Conservation (phyloP, 2,113 vertebrate species). For the Calyptomena viridis region DNA sequence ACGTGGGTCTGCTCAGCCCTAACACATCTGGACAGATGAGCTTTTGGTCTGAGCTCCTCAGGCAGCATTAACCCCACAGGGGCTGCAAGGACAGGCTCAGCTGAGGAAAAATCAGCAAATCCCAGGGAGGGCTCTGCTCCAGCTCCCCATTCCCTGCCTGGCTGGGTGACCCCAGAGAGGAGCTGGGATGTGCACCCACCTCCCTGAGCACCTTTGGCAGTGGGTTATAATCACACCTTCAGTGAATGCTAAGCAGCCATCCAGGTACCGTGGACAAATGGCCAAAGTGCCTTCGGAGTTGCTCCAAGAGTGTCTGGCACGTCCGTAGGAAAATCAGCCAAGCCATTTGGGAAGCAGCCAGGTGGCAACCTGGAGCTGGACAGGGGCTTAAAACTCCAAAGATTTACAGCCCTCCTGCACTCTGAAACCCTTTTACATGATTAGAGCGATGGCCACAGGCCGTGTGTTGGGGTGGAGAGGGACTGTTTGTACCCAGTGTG, state of each 20-base stretch:
- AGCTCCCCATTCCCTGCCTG: accelerated
- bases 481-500: not conserved
- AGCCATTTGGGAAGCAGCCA: not conserved
- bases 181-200: not conserved
- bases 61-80: not conserved
- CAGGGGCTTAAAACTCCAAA: not conserved
- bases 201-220: not conserved
- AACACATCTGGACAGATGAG: constrained; percentile 11
- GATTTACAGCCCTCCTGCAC: not conserved
- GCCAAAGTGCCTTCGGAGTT: accelerated
- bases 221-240: accelerated
- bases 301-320: not conserved
- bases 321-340: not conserved
- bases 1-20: not conserved
- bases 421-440: not conserved
- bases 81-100: not conserved
- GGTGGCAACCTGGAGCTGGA: not conserved
- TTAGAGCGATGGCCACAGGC: not conserved
- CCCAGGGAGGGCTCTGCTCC: not conserved
- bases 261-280: not conserved
- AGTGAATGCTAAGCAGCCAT: accelerated
- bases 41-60: not conserved
- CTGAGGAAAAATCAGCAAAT: not conserved
- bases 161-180: not conserved
- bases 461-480: accelerated